Base-by-base conservation (phyloP, 2,113 vertebrate species). In the Platichthys stellatus region DNA sequence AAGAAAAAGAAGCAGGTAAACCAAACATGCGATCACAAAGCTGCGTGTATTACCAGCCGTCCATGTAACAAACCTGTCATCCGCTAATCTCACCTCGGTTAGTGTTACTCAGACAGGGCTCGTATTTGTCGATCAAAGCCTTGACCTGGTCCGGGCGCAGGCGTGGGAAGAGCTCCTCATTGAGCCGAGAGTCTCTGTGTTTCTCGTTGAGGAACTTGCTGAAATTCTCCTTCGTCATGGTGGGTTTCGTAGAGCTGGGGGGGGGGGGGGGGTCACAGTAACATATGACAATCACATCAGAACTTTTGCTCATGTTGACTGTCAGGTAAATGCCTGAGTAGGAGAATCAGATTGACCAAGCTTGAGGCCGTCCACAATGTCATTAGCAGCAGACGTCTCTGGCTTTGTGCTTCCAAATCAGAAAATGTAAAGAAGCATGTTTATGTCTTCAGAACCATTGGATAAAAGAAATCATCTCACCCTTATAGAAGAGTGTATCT, bases 171-270 rank as follows among this genome's bases (percentile, higher is more conserved):
- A 99, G 94, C 77, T 96, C 90, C 75, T 98, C 95, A 4, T 98
- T 99, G 67, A 98, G 96, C 49, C 97, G 94, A 0, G 96, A 92
- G 87, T 99, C 97, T 0, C 97, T 93, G 87, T 99, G 98, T 56
- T 97, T 99, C 90, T 97, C 95, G 74, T 98, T 98, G 87, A 99
- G 96, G 75, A 99, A 99, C 84, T 97, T 97, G 43, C 96, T 94
- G 92, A 99, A 90, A 77, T 97, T 96, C 9, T 98, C 97, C 84
- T 97, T 98, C 0, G 97, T 97, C 97, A 99, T 98, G 92, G 96
- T 98, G 58, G 98, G 98, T 86, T 99, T 99, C 72, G 75, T 90
- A 67, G 93, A 92, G 83, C 93, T 94, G 80, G 15, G 66, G 65
- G 51, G 2, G 8, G n/a, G 51, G 2, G 62, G 21, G 20, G 8